Base-by-base conservation (phyloP, 2,888 invertebrate genomes). In the Nomada goodeniana region DNA sequence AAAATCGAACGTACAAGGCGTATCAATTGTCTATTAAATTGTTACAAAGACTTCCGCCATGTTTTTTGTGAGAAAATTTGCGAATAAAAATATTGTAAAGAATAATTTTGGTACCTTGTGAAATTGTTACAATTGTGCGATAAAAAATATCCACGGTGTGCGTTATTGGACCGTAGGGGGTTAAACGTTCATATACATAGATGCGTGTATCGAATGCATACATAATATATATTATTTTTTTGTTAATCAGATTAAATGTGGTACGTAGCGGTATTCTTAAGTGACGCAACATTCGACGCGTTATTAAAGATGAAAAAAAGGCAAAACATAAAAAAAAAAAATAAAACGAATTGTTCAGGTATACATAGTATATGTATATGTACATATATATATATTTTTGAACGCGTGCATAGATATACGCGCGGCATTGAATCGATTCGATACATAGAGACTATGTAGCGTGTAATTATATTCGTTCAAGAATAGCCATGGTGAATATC, bases 181-280 rank as follows among this genome's bases (percentile, higher is more conserved):
- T 82, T 82, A 71, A 60, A 76, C 42, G 44, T 57, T 83, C 53
- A 68, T 74, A 36, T 36, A 36, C 15, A 83, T 77, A 83, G 80
- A 86, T 85, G 88, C 85, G 86, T 84, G 75, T 89, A 85, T 85
- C 84, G 83, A 84, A 85, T 86, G 44, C 55, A 65, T 57, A 57
- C 64, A 65, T 69, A 57, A 73, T 65, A 57, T 64, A 64, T 64
- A 64, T 42, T 20, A 13, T 23, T 47, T 64, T 88, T 89, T 85
- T 90, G 89, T 90, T 90, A 89, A 84, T 89, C 89, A 90, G 76
- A 85, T 90, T 81, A 86, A 82, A 87, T 84, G 86, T 88, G 86
- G 74, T 83, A 86, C 70, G 80, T 83, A 84, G 85, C 77, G 79
- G 80, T 57, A 73, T 70, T 72, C 50, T 87, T 76, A 83, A 85